Evolutionary conservation across 2,888 invertebrate species (phyloP).

Genomic region (Oxytorus armatus): DNA sequence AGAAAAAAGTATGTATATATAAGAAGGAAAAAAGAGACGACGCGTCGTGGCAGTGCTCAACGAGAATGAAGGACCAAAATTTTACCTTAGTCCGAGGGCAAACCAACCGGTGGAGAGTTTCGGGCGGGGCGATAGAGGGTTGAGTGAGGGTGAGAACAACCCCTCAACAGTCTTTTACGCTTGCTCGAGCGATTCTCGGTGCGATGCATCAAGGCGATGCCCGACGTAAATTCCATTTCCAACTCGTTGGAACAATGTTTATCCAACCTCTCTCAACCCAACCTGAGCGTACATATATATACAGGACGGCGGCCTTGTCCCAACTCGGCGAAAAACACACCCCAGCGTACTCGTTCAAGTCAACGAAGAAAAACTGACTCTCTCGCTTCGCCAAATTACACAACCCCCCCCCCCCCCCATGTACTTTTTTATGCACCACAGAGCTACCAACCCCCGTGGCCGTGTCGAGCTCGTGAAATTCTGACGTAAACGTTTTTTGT

Average conservation of each 20-base stretch:
- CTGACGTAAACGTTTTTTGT: slow-evolving; percentile 20
- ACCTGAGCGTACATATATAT: background rate
- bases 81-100: slow-evolving; percentile 51
- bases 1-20: slow-evolving; percentile 18
- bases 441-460: background rate
- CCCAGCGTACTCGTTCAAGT: slow-evolving; percentile 39
- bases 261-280: slow-evolving; percentile 48
- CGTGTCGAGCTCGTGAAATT: slow-evolving; percentile 37
- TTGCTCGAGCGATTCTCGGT: slow-evolving; percentile 19
- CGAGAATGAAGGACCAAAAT: slow-evolving; percentile 63
- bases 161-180: slow-evolving; percentile 57
- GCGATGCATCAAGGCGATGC: slow-evolving; percentile 65
- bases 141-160: slow-evolving; percentile 56
- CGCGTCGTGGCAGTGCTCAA: slow-evolving; percentile 38
- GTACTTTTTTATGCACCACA: slow-evolving; percentile 53
- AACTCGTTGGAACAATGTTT: slow-evolving; percentile 68
- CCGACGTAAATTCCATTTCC: slow-evolving; percentile 67
- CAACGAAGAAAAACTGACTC: slow-evolving; percentile 66
- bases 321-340: slow-evolving; percentile 57
- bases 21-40: slow-evolving; percentile 27
- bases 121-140: slow-evolving; percentile 6
- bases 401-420: too few species aligned
- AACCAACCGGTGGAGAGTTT: background rate
- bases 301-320: slow-evolving; percentile 35
- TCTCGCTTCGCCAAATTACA: slow-evolving; percentile 62